These are phyloP conservation scores for Montipora capitata DNA, from an alignment of 92 coral and sea anemone genomes.

Conservation along the genomic window DNA sequence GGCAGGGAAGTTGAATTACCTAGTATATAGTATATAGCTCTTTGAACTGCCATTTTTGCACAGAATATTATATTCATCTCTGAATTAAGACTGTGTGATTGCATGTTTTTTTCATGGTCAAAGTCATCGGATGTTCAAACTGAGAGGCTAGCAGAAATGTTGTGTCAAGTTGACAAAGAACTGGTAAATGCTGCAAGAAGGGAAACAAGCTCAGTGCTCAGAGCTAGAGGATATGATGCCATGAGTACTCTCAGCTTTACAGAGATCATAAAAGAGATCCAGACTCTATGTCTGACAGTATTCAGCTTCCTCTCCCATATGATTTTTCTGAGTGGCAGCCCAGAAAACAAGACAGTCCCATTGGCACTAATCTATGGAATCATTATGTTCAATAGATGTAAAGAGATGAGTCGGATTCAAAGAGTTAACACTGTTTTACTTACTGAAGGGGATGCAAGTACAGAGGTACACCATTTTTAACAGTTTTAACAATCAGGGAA, in stretches of 20 bases:
- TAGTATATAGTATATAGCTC: constrained; percentile 2
- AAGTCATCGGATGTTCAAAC: constrained; percentile 4
- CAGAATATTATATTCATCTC: constrained; percentile 2
- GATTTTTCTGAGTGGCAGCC: constrained; percentile 37
- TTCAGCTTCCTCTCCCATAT: constrained; percentile 2
- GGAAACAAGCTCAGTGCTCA: not conserved
- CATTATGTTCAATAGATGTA: no score
- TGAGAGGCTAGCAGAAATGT: constrained; percentile 5
- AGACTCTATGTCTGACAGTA: not conserved
- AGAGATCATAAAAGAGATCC: constrained; percentile 3
- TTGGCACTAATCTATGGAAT: no score
- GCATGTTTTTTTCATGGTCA: constrained; percentile 1
- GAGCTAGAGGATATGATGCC: not conserved
- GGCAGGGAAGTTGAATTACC: constrained; percentile 2
- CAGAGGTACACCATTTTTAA: no score
- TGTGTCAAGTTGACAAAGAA: constrained; percentile 3
- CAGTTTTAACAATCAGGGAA: no score
- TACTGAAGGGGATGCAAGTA: no score
- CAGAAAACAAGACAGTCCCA: not conserved
- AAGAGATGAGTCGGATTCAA: no score
- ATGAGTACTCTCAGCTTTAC: constrained; percentile 4
- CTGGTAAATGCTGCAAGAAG: constrained; percentile 5
- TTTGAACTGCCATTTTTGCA: constrained; percentile 3
- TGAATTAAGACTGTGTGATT: constrained; percentile 3
- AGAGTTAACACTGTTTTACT: no score